Evolutionary conservation across 2,797 vertebrate species (phyloP).

Genomic region (Enteromius viviparus): DNA sequence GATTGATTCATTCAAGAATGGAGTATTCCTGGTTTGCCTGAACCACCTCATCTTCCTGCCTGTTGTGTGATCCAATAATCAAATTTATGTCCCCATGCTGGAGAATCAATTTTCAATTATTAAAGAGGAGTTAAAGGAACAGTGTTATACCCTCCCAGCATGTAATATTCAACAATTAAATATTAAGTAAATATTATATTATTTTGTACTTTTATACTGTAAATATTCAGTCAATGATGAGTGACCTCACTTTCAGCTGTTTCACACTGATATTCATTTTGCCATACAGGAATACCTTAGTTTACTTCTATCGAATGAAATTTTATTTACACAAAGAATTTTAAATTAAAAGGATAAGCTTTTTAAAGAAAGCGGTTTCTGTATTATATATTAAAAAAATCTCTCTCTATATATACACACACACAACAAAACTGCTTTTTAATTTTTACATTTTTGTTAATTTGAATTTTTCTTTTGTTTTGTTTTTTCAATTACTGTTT

Average conservation of each 20-base stretch:
- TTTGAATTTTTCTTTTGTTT: neutral
- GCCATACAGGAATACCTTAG: neutral
- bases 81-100: neutral
- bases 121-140: slow-evolving; percentile 4
- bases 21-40: neutral
- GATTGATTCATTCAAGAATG: slow-evolving; percentile 15
- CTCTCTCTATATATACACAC: no score
- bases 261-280: neutral
- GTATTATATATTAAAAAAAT: no score
- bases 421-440: neutral
- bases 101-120: neutral
- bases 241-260: neutral
- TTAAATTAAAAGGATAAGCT: neutral
- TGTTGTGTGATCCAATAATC: neutral
- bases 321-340: neutral
- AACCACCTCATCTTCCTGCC: slow-evolving; percentile 2
- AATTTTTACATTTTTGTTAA: no score
- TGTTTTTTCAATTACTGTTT: neutral
- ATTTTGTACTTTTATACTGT: neutral
- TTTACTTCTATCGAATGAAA: neutral
- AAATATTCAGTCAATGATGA: neutral
- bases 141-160: slow-evolving; percentile 2
- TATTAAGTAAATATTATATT: no score
- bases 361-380: neutral
- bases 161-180: neutral